A percentile compares a stretch with the other conserved stretches of the same genome.
phyloP scores from a whole-genome alignment of 2,888 invertebrate species.

The Tetheella fluctuosa region DNA sequence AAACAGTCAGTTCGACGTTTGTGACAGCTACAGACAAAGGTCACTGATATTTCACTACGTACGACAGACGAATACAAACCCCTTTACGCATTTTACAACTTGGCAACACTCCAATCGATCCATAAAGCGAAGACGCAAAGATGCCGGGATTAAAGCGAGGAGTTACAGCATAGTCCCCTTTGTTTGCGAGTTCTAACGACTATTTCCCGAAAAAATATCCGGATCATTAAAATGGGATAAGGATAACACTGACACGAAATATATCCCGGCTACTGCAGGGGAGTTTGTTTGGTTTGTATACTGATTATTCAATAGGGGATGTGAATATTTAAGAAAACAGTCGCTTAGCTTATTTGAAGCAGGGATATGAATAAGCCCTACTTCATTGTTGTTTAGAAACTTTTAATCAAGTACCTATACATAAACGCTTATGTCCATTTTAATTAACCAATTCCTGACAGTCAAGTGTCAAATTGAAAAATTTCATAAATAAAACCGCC shows the following conservation, averaged over 20 bases:
- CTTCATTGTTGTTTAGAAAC: too few relatives aligned
- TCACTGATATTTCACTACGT: slow-evolving; percentile 21
- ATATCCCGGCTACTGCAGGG: slow-evolving; percentile 27
- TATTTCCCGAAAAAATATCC: slow-evolving; percentile 42
- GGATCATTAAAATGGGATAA: slow-evolving; percentile 58
- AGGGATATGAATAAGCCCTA: too few relatives aligned
- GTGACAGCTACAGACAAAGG: neutral
- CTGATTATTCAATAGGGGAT: neutral
- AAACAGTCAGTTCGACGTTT: neutral
- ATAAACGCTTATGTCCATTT: too few relatives aligned
- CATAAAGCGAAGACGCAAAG: slow-evolving; percentile 33
- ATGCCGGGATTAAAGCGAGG: slow-evolving; percentile 36
- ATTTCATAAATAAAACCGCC: too few relatives aligned
- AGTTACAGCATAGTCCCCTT: slow-evolving; percentile 44
- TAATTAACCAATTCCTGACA: too few relatives aligned
- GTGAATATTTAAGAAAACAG: too few relatives aligned
- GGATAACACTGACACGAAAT: slow-evolving; percentile 37
- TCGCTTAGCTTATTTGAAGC: too few relatives aligned
- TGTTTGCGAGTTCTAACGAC: slow-evolving; percentile 42
- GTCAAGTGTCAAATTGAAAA: too few relatives aligned
- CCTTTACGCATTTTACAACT: slow-evolving; percentile 47
- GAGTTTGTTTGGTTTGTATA: slow-evolving; percentile 11
- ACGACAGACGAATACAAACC: slow-evolving; percentile 35
- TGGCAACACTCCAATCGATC: slow-evolving; percentile 45
- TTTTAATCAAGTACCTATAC: too few relatives aligned